Conservation (phyloP, 2,113 vertebrate genomes). For the Alligator mississippiensis region DNA sequence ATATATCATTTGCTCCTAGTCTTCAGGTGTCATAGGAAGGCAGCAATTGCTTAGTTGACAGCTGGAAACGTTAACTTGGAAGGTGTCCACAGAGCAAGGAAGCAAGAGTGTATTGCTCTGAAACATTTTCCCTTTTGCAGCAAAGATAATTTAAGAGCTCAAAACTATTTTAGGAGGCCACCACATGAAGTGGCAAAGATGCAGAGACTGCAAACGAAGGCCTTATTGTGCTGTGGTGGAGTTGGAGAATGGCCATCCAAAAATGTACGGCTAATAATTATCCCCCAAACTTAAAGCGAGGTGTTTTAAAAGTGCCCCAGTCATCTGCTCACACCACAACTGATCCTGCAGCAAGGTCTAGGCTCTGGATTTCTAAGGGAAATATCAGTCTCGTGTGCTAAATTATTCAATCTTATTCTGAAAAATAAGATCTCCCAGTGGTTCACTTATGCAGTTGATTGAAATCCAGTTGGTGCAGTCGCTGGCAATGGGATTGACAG, state of each 20-base stretch:
- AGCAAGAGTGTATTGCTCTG: neutral
- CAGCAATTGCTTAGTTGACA: neutral
- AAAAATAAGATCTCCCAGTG: neutral
- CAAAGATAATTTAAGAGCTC: neutral
- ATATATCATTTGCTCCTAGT: neutral
- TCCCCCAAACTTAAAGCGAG: neutral
- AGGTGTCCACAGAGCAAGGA: too few species aligned
- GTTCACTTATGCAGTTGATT: neutral
- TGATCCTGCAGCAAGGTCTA: neutral
- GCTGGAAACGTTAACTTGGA: too few species aligned
- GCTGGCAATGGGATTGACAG: neutral
- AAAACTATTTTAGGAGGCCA: neutral
- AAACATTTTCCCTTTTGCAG: neutral
- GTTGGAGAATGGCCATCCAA: neutral
- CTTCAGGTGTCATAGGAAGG: neutral
- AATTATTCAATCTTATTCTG: neutral
- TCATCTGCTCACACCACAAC: neutral
- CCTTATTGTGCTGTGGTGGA: neutral
- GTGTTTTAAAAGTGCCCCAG: neutral
- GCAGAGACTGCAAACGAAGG: neutral
- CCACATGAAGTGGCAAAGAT: neutral
- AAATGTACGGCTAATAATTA: neutral
- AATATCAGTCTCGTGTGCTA: neutral
- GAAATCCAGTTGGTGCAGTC: neutral
- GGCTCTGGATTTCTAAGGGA: neutral